A percentile compares a stretch with the other conserved stretches of the same genome.
These are phyloP conservation scores for Pseudococcus jackbeardsleyi DNA, from an alignment of 2,888 invertebrate species.

Conservation along the genomic window DNA sequence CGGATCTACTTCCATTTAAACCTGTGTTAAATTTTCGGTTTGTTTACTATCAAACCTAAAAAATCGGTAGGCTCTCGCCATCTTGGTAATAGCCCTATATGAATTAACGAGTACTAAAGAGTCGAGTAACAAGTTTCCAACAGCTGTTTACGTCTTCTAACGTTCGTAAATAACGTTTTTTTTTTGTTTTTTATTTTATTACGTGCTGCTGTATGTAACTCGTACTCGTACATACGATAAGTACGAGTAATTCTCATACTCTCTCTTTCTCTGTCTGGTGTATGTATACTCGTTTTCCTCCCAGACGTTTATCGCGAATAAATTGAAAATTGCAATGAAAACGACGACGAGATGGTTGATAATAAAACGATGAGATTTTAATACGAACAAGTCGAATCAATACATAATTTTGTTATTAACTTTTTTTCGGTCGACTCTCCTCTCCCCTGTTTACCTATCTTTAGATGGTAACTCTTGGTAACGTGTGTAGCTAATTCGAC, in stretches of 20 bases:
- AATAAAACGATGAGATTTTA: not conserved
- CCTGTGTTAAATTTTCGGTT: no score
- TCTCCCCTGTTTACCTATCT: no score
- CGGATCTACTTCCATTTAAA: no score
- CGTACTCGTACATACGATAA: not conserved
- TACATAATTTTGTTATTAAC: no score
- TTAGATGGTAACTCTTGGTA: not conserved
- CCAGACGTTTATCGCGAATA: not conserved
- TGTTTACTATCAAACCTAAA: not conserved
- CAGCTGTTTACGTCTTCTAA: slow-evolving; percentile 18
- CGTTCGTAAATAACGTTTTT: slow-evolving; percentile 31
- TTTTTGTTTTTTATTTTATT: not conserved
- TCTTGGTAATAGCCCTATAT: not conserved
- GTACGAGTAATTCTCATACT: not conserved
- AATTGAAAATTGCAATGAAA: not conserved
- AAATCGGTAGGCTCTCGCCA: not conserved
- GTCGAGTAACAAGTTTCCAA: slow-evolving; percentile 11
- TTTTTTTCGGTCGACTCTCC: no score
- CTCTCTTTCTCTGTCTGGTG: slow-evolving; percentile 6
- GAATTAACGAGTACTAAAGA: slow-evolving; percentile 16
- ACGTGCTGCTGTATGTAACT: not conserved
- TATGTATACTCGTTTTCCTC: not conserved
- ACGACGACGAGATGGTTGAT: no score
- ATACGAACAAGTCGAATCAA: not conserved
- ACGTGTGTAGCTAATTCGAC: not conserved